Percentiles rank a stretch among this genome's conserved stretches.
Conservation (phyloP, 2,113 vertebrate species). For the Aegithalos caudatus region DNA sequence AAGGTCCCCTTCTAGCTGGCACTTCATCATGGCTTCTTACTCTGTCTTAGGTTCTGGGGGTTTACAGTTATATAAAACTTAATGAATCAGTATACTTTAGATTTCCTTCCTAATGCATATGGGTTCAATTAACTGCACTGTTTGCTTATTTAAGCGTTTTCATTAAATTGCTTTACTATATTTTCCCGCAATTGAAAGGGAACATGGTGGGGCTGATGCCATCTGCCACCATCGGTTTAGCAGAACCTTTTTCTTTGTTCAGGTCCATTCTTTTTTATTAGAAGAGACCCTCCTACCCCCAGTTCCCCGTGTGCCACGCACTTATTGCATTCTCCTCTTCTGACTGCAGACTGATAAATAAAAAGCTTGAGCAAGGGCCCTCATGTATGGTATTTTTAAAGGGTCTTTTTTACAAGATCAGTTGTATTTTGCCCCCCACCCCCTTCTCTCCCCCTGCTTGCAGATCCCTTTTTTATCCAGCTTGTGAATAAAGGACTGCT, state of each 20-base stretch:
- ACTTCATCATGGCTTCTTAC: conserved; percentile 64
- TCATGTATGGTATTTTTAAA: background rate
- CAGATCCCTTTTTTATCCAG: conserved; percentile 9
- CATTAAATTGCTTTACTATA: conserved; percentile 73
- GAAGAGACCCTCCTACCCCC: background rate
- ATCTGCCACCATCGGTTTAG: conserved; percentile 58
- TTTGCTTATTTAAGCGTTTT: conserved; percentile 74
- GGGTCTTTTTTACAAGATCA: conserved; percentile 37
- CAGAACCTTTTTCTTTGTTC: conserved; percentile 55
- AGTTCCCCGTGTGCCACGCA: background rate
- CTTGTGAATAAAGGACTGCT: conserved; percentile 9
- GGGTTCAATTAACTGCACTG: conserved; percentile 69
- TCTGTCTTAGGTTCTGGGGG: conserved; percentile 60
- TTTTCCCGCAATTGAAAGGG: conserved; percentile 62
- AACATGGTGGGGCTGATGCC: conserved; percentile 61
- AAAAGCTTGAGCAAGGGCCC: background rate
- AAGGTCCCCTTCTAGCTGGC: conserved; percentile 44
- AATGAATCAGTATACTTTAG: conserved; percentile 73
- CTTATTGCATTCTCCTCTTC: background rate
- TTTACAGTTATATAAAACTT: conserved; percentile 76
- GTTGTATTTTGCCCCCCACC: background rate
- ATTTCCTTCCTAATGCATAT: conserved; percentile 73
- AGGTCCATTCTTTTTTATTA: conserved; percentile 18
- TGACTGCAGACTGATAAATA: conserved; percentile 13
- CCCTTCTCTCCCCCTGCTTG: background rate